phyloP scores from a whole-genome alignment of 2,113 vertebrate species.

The Corythoichthys haematopterus region DNA sequence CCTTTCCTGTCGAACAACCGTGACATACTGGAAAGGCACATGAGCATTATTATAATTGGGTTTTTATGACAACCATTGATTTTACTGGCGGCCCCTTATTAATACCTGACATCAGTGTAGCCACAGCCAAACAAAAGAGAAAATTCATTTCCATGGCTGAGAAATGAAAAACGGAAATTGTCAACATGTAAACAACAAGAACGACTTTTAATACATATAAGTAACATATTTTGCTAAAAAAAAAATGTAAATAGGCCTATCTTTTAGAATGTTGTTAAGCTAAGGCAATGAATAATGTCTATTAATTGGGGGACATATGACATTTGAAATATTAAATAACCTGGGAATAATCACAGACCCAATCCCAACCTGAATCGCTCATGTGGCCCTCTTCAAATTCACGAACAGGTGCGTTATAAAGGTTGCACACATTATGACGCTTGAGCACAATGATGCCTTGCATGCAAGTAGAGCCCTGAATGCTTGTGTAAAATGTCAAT shows the following conservation, averaged over 20 bases:
- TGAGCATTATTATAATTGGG: background rate
- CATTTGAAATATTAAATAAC: too few relatives aligned
- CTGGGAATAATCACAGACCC: too few relatives aligned
- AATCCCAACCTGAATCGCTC: too few relatives aligned
- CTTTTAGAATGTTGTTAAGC: background rate
- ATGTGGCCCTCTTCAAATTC: too few relatives aligned
- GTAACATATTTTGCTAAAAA: too few relatives aligned
- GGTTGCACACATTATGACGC: too few relatives aligned
- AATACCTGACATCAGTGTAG: slow-evolving; percentile 1
- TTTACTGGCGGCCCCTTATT: background rate
- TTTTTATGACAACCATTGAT: background rate
- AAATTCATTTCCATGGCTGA: slow-evolving; percentile 1
- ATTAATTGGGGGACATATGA: background rate
- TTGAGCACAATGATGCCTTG: too few relatives aligned
- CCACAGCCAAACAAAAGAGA: background rate
- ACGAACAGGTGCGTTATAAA: too few relatives aligned
- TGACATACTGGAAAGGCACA: slow-evolving; percentile 15
- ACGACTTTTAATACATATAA: background rate
- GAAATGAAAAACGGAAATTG: background rate
- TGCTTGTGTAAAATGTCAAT: too few relatives aligned
- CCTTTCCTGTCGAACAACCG: slow-evolving; percentile 18
- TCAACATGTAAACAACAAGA: background rate
- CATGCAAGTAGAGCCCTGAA: too few relatives aligned
- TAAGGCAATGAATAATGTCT: background rate
- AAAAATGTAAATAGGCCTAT: background rate